Base-by-base conservation (phyloP, 1,140 invertebrate species). In the Ditylenchus dipsaci region DNA sequence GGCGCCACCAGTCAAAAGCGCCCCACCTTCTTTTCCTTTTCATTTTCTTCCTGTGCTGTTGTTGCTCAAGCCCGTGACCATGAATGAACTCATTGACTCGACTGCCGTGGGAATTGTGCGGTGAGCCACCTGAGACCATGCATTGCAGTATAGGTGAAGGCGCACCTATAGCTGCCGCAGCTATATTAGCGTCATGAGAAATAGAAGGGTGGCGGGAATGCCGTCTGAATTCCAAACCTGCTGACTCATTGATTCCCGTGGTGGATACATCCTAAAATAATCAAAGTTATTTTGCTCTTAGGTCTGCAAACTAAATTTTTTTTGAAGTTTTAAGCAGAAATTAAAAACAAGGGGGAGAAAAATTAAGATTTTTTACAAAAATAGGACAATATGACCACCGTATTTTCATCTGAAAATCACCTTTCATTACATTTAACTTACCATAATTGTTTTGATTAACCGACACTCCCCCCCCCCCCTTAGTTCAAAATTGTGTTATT, bases 31-130 rank as follows among this genome's bases (percentile, higher is more conserved):
- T 27, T 21, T 66, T 21, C 9, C 67, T 47, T 61, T 68, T 66
- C 29, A 17, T 26, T 5, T 71, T 56, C 15, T 64, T 67, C 17
- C 63, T 38, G 11, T 38, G 33, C 33, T 38, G 33, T 38, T 38
- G 33, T 38, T 38, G 43, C 62, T 29, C 29, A 64, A 64, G 62
- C 43, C 62, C 33, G 11, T 38, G 29, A 62, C 59, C 29, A 66
- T 38, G 30, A 29, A 62, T 26, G 60, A 5, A 33, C n/a, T 27
- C 7, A 49, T 30, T 21, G 63, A 30, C 21, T 8, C 45, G 30
- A 42, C 58, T n/a, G 38, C 23, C 47, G 13, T 56, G 58, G n/a
- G n/a, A 42, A 13, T 66, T 43, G n/a, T 66, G 65, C 26, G 33
- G 23, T 53, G 23, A 62, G 13, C 33, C 29, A 29, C 23, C 27